Evolutionary conservation across 2,113 vertebrate species (phyloP).

Genomic region (Sphaerodactylus townsendi): DNA sequence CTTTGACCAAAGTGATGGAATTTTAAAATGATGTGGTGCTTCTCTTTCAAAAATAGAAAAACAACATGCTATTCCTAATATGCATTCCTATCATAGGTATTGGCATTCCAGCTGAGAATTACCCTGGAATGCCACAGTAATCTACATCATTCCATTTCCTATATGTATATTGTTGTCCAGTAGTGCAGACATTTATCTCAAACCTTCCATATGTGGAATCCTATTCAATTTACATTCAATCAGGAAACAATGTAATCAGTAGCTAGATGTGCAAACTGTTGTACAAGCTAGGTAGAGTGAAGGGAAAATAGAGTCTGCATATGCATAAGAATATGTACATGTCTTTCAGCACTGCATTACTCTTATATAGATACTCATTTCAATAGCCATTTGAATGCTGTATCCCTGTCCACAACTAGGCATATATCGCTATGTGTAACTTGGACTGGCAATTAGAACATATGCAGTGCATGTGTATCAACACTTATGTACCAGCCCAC

Average conservation of each 20-base stretch:
- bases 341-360: neutral
- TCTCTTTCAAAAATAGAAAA: slow-evolving; percentile 58
- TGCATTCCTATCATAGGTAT: slow-evolving; percentile 37
- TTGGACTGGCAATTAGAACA: neutral
- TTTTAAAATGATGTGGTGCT: slow-evolving; percentile 66
- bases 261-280: neutral
- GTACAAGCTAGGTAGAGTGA: neutral
- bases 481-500: neutral
- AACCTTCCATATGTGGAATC: neutral
- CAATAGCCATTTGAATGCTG: neutral
- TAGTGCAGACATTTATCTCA: neutral
- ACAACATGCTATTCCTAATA: slow-evolving; percentile 21
- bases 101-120: slow-evolving; percentile 43
- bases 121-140: neutral
- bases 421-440: neutral
- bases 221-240: neutral
- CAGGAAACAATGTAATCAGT: neutral
- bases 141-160: neutral
- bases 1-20: slow-evolving; percentile 70
- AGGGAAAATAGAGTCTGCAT: neutral
- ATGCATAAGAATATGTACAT: neutral
- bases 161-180: neutral
- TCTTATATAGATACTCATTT: neutral
- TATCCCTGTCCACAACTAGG: neutral
- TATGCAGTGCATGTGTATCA: neutral